Evolutionary conservation across 2,797 vertebrate genomes (phyloP).

Genomic region (Rhynchotus rufescens): DNA sequence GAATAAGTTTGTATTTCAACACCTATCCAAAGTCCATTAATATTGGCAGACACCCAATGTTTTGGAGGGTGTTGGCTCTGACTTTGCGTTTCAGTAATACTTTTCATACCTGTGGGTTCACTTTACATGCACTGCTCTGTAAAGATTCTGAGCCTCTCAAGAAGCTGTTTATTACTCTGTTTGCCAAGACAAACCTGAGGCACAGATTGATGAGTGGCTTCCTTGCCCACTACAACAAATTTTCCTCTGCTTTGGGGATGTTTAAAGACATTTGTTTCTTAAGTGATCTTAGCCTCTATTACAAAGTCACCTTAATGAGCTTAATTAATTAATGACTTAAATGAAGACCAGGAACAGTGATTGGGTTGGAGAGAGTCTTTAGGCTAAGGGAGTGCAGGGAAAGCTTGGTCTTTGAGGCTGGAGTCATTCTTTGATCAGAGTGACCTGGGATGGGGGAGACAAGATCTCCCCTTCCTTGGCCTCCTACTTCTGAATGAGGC

Average conservation of each 20-base stretch:
- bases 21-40: not conserved
- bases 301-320: not conserved
- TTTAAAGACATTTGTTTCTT: not conserved
- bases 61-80: constrained; percentile 4
- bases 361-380: not conserved
- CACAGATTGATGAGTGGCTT: not conserved
- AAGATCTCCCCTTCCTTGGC: not conserved
- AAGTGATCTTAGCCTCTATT: not conserved
- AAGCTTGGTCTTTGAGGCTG: not conserved
- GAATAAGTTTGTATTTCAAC: not conserved
- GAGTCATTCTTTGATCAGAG: not conserved
- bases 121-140: not conserved
- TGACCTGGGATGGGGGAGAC: not conserved
- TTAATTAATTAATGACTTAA: not conserved
- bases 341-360: not conserved
- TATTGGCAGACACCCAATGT: not conserved
- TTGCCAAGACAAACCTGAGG: not conserved
- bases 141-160: not conserved
- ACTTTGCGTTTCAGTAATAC: constrained; percentile 36
- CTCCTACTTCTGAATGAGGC: not conserved
- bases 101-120: not conserved
- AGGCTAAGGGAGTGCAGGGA: not conserved
- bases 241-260: not conserved
- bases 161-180: not conserved
- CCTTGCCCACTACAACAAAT: not conserved